A percentile compares a stretch with the other conserved stretches of the same genome.
phyloP scores from a whole-genome alignment of 2,113 vertebrate species.

The Dicaeum eximium region DNA sequence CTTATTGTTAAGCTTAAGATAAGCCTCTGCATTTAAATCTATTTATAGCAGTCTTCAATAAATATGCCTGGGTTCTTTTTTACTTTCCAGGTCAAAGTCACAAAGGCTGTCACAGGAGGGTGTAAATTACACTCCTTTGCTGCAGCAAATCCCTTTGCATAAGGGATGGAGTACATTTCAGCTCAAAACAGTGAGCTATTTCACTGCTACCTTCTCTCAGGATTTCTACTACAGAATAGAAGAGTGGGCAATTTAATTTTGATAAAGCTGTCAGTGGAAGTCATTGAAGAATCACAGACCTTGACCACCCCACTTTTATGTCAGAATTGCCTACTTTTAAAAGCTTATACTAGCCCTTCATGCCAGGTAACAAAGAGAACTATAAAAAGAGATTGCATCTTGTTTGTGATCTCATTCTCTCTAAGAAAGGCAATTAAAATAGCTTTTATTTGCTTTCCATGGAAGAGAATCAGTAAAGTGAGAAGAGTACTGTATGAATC shows the following conservation, averaged over 20 bases:
- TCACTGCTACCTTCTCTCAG: neutral
- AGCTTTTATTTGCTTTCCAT: neutral
- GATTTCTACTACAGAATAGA: neutral
- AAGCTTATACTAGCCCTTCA: neutral
- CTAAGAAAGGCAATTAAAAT: conserved; percentile 17
- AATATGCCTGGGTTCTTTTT: conserved; percentile 2
- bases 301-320: conserved; percentile 9
- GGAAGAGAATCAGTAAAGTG: neutral
- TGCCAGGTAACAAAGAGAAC: neutral
- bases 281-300: conserved; percentile 31
- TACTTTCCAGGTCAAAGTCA: conserved; percentile 13
- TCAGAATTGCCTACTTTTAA: conserved; percentile 21
- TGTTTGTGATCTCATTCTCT: neutral
- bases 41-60: conserved; percentile 20
- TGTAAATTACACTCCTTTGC: conserved; percentile 20
- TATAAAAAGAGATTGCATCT: conserved; percentile 15
- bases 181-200: neutral
- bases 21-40: conserved; percentile 33
- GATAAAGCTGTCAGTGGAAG: conserved; percentile 22
- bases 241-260: conserved; percentile 31
- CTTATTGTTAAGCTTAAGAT: conserved; percentile 37
- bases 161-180: conserved; percentile 2
- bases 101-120: neutral
- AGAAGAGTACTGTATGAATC: neutral
- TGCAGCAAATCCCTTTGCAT: neutral